A percentile compares a stretch with the other conserved stretches of the same genome.
These are phyloP conservation scores for Meloidogyne exigua DNA, from an alignment of 1,140 invertebrate species.

Conservation along the genomic window DNA sequence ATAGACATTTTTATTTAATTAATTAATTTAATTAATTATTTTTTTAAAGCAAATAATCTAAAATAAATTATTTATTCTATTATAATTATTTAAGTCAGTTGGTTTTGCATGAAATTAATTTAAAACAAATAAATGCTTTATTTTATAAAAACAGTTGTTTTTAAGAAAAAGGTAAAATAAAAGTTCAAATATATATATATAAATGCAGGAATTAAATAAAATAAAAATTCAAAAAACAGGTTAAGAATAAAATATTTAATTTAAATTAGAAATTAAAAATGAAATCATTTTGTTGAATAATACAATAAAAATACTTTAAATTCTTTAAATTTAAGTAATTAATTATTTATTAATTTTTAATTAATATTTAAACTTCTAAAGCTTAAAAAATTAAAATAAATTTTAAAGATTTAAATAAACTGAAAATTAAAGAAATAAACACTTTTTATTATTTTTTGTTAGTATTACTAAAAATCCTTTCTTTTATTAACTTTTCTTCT, in stretches of 20 bases:
- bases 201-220: not conserved
- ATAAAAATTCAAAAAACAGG: not conserved
- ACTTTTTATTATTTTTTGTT: too few species aligned
- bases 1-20: not conserved
- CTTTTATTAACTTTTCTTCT: too few species aligned
- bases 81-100: not conserved
- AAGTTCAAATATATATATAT: not conserved
- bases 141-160: not conserved
- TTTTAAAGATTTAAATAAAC: not conserved
- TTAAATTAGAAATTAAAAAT: too few species aligned
- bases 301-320: not conserved
- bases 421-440: too few species aligned
- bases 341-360: not conserved
- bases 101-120: not conserved
- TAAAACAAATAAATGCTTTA: not conserved
- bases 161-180: not conserved
- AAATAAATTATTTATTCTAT: not conserved
- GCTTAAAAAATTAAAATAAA: not conserved
- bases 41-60: not conserved
- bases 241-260: not conserved
- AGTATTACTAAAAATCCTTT: too few species aligned
- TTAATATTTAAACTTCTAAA: not conserved
- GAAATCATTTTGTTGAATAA: too few species aligned
- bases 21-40: not conserved
- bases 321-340: not conserved